Evolutionary conservation across 2,888 invertebrate species (phyloP).

Genomic region (Gymnosoma rotundatum): DNA sequence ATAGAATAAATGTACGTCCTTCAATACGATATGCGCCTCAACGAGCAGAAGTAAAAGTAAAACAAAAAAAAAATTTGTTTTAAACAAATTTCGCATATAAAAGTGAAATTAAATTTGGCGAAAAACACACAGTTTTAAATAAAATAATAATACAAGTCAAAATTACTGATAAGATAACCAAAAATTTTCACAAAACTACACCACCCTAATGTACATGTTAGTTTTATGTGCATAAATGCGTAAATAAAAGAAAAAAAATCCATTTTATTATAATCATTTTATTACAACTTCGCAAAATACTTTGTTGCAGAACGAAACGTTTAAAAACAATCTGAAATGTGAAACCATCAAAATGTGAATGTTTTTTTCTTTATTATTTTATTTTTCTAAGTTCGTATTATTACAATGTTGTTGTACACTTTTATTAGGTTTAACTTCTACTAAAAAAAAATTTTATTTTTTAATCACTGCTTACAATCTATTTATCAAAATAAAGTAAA

Average conservation of each 20-base stretch:
- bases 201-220: conserved; percentile 19
- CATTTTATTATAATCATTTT: conserved; percentile 62
- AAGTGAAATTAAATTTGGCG: too few species aligned
- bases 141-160: too few species aligned
- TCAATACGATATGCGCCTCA: too few species aligned
- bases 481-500: conserved; percentile 34
- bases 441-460: conserved; percentile 73
- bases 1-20: too few species aligned
- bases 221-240: conserved; percentile 30
- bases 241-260: conserved; percentile 26
- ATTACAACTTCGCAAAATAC: conserved; percentile 61
- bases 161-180: neutral
- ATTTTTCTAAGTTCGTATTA: conserved; percentile 54
- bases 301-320: conserved; percentile 65
- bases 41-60: too few species aligned
- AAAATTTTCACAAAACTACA: neutral
- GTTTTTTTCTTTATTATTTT: neutral
- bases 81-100: too few species aligned
- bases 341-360: conserved; percentile 56
- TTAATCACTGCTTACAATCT: conserved; percentile 39
- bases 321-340: conserved; percentile 67
- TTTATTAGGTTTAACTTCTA: conserved; percentile 19
- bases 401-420: conserved; percentile 57
- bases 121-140: too few species aligned
- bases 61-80: too few species aligned